These are phyloP conservation scores for Sminthurinus aureus DNA, from an alignment of 2,888 invertebrate species.

Conservation along the genomic window DNA sequence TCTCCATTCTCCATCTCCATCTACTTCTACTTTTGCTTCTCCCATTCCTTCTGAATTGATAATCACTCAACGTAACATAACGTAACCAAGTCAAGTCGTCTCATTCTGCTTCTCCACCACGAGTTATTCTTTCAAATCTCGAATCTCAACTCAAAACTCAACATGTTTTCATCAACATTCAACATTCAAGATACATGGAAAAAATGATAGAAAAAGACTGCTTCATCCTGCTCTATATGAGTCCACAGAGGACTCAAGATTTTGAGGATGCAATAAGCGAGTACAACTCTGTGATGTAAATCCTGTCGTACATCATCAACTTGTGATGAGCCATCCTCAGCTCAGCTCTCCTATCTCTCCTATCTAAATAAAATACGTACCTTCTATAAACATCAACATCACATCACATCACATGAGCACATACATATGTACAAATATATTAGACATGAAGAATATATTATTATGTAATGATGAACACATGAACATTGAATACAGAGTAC, in stretches of 20 bases:
- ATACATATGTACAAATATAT: too few relatives aligned
- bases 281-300: conserved; percentile 12
- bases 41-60: conserved; percentile 42
- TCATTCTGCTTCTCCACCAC: conserved; percentile 11
- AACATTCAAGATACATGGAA: conserved; percentile 23
- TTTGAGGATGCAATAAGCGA: not conserved
- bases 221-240: conserved; percentile 27
- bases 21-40: not conserved
- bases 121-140: conserved; percentile 3
- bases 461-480: too few relatives aligned
- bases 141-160: not conserved
- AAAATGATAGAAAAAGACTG: not conserved
- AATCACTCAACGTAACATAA: conserved; percentile 29
- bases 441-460: too few relatives aligned
- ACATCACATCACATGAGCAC: too few relatives aligned
- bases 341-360: too few relatives aligned
- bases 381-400: too few relatives aligned
- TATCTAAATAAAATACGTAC: too few relatives aligned
- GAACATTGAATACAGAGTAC: not conserved
- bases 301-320: conserved; percentile 12
- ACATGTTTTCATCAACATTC: conserved; percentile 9
- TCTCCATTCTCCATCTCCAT: not conserved
- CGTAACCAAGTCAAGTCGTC: not conserved
- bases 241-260: not conserved
- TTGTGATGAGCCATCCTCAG: not conserved